Evolutionary conservation across 2,797 vertebrate species (phyloP), one percentile per base, ranked within the genome.

Genomic region (Rallus crepitans): DNA sequence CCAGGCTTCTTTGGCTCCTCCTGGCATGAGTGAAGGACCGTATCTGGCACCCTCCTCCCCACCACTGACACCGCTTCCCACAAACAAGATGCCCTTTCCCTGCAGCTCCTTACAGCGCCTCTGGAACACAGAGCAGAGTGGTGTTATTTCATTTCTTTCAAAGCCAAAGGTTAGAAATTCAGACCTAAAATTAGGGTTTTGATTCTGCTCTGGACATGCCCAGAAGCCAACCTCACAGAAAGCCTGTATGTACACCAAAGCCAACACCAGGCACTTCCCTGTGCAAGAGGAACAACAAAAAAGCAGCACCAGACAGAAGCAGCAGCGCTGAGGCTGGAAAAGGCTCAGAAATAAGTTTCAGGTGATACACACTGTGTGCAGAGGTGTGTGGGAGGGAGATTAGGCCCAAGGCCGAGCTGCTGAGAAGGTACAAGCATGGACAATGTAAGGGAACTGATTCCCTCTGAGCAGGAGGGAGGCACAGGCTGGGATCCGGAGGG

Each of bases 21-120:
- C 99, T 2, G 99, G 99, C 99, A 99, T 99, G 52, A 99, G 99
- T 0, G 99, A 99, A 1, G 99, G 99, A 63, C 99, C 99, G 0
- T 99, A 98, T 10, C 99, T 98, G 21, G 99, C 99, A 24, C 99
- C 99, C 2, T 99, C 99, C 96, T 99, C 99, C 61, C 99, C 99
- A 8, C 99, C 99, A 20, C 99, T 99, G 23, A 99, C 99, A 17
- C 99, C 99, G 0, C 99, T 99, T 15, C 99, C 99, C 1, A 99
- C 99, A 96, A 99, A 99, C 75, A 99, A 96, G 95, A 99, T 97
- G 24, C 98, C 98, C 93, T 99, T 99, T 90, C 98, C 98, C 88
- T 98, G 98, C 45, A 99, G 98, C 33, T 98, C 99, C 90, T 95
- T 98, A 96, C 99, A 99, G 17, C 99, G 98, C 52, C 99, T 99